Evolutionary conservation across 2,797 vertebrate species (phyloP).

Genomic region (Simalia tracyae): DNA sequence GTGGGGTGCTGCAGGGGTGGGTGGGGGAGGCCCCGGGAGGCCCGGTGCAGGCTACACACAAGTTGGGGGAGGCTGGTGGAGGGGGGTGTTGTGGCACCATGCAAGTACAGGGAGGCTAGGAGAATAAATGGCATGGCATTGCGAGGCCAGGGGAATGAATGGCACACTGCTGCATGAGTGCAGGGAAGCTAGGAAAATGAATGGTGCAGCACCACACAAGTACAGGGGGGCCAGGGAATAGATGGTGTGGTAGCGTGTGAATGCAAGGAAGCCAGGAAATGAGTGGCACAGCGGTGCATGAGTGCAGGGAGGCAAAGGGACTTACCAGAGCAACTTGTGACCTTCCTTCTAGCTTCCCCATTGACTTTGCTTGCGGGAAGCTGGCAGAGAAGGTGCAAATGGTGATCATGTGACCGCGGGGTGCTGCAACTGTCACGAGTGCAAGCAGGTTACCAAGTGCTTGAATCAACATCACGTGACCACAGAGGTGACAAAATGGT

Average conservation of each 20-base stretch:
- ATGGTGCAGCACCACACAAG: background rate
- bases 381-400: background rate
- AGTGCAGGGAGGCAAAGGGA: too few relatives aligned
- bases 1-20: too few relatives aligned
- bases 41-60: too few relatives aligned
- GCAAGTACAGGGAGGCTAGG: background rate
- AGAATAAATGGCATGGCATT: background rate
- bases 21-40: too few relatives aligned
- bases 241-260: background rate
- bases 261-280: too few relatives aligned
- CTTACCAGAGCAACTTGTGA: background rate
- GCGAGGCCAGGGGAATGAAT: background rate
- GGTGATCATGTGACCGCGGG: background rate
- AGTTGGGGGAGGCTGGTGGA: too few relatives aligned
- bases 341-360: background rate
- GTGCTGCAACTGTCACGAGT: background rate
- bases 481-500: background rate
- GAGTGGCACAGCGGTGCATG: too few relatives aligned
- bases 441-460: background rate
- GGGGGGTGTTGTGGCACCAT: background rate
- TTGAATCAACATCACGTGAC: background rate
- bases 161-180: background rate
- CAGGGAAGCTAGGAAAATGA: background rate
- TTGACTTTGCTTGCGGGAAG: background rate
- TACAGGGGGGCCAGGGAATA: background rate